Percentiles rank a stretch among this genome's conserved stretches.
Conservation (phyloP, 1,140 invertebrate species). For the Aphelenchoides besseyi region DNA sequence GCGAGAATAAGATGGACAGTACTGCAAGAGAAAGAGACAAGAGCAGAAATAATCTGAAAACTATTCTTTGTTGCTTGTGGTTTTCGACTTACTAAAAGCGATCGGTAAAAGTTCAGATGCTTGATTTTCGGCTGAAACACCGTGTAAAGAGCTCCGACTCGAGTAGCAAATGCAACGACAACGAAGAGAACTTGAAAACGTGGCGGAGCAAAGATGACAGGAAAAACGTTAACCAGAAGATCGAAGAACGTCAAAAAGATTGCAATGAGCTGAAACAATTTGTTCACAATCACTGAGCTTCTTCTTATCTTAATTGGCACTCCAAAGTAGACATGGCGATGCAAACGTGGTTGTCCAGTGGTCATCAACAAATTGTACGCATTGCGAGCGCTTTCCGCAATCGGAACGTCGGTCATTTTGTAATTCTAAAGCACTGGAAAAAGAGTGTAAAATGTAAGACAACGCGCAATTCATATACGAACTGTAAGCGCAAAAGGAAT, state of each 20-base stretch:
- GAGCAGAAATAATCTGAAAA: neutral
- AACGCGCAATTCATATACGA: too few relatives aligned
- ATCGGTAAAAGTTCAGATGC: neutral
- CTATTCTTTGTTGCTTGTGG: neutral
- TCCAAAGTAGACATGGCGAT: constrained; percentile 6
- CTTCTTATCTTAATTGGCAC: constrained; percentile 1
- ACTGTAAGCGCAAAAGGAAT: too few relatives aligned
- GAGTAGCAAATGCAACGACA: neutral
- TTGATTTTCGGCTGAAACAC: constrained; percentile 1
- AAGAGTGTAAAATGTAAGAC: too few relatives aligned
- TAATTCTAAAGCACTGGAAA: neutral
- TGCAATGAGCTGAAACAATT: constrained; percentile 5
- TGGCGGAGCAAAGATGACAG: constrained; percentile 4
- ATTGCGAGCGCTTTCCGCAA: neutral
- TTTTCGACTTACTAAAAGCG: constrained; percentile 4
- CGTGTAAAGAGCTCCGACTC: neutral
- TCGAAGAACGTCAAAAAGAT: constrained; percentile 16
- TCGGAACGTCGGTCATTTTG: neutral
- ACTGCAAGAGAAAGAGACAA: constrained; percentile 1
- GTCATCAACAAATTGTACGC: constrained; percentile 3
- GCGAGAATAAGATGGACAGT: neutral
- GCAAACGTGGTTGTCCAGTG: neutral
- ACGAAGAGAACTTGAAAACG: constrained; percentile 14
- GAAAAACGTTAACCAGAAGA: constrained; percentile 11
- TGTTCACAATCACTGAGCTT: neutral